phyloP scores from a whole-genome alignment of 2,113 vertebrate genomes.

The Gavialis gangeticus region DNA sequence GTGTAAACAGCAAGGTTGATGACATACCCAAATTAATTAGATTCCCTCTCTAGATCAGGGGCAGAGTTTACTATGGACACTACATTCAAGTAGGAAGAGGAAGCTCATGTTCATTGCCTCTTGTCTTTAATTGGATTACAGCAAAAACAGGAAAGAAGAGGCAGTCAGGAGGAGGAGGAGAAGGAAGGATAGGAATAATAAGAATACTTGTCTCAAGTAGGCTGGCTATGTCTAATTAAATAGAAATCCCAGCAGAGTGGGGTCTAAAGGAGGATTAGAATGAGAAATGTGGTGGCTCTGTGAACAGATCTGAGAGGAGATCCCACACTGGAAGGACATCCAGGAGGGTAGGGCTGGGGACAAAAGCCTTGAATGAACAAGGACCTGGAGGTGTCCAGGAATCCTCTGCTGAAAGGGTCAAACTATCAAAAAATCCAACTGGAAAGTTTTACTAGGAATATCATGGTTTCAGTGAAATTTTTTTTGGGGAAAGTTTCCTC shows the following conservation, averaged over 20 bases:
- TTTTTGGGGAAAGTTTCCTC: no score
- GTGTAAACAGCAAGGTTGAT: neutral
- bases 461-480: no score
- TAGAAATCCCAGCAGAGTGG: neutral
- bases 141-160: neutral
- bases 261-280: neutral
- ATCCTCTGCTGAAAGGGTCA: no score
- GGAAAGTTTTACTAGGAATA: no score
- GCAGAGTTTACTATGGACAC: neutral
- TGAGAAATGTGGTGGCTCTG: neutral
- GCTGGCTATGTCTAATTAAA: rapidly evolving
- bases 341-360: neutral
- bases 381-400: no score
- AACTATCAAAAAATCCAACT: no score
- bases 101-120: neutral
- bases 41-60: neutral
- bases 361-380: neutral
- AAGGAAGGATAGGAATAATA: neutral
- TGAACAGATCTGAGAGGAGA: neutral
- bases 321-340: neutral
- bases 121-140: neutral
- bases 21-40: neutral
- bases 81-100: neutral
- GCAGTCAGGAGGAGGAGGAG: neutral
- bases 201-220: neutral